Base-by-base conservation (phyloP, 1,140 invertebrate genomes). In the Kradibia gibbosae region DNA sequence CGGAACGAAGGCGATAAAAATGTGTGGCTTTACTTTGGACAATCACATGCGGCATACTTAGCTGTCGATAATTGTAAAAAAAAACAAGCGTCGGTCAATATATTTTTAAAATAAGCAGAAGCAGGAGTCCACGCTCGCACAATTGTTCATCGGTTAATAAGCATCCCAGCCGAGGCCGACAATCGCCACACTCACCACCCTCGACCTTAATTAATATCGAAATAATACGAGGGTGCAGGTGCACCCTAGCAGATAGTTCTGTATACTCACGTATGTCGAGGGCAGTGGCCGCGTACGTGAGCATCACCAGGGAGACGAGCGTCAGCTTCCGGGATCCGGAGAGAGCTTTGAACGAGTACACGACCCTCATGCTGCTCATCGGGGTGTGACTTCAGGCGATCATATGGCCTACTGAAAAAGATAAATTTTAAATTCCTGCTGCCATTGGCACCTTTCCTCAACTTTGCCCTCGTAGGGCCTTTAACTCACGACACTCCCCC, bases 311-410 rank as follows among this genome's bases (percentile, higher is more conserved):
- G 60, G 42, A n/a, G 39, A 20, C 81, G 89, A 85, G 83, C 83
- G 88, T 84, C 83, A 88, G 82, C 17, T 83, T 82, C 72, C 82
- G 87, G 77, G 86, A 80, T 78, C 85, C 86, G 84, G 83, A 84
- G 78, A 85, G 85, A 85, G 85, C 88, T 85, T 86, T 86, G 85
- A 87, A 85, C 8, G 34, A 22, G 31, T 84, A 87, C 88, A 88
- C 87, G 86, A 86, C 88, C 87, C 89, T 88, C 89, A 90, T 90
- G 86, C 88, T 89, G 86, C 85, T 79, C 84, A 84, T 83, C 79
- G 80, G 86, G 83, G 80, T 86, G 85, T 85, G 86, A 85, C 86
- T 87, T 89, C 86, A 89, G 86, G 85, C 87, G 86, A 88, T 83
- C 86, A 87, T 85, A 85, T 83, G 86, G 83, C 84, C 81, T 71